Percentiles rank a stretch among this genome's conserved stretches.
phyloP scores from a whole-genome alignment of 2,113 vertebrate species.

The Piprites chloris region DNA sequence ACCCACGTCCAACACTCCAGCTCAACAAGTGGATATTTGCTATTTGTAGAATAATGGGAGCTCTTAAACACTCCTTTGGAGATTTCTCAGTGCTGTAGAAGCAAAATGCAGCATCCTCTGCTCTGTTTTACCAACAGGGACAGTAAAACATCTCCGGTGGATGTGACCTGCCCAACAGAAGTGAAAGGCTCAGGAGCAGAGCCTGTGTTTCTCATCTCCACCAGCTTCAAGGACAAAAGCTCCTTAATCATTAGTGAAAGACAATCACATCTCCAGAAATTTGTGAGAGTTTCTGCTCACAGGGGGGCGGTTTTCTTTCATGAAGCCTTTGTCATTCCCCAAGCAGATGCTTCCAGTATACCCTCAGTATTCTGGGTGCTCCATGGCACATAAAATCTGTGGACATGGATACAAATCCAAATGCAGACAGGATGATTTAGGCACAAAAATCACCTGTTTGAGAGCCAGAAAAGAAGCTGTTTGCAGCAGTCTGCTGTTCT shows the following conservation, averaged over 20 bases:
- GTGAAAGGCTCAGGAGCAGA: neutral
- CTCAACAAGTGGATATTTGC: neutral
- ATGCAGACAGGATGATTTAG: neutral
- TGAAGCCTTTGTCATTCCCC: neutral
- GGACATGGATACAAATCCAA: neutral
- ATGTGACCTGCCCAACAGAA: neutral
- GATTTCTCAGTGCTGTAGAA: neutral
- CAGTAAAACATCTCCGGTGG: neutral
- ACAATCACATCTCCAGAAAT: neutral
- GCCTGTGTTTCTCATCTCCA: neutral
- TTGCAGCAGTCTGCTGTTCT: neutral
- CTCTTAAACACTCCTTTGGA: neutral
- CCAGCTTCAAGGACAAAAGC: neutral
- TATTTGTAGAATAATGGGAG: neutral
- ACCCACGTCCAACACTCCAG: neutral
- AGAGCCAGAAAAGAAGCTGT: neutral
- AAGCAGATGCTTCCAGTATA: neutral
- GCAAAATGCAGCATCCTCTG: neutral
- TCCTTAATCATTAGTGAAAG: neutral
- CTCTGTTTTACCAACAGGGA: rapidly evolving
- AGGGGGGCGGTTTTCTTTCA: neutral
- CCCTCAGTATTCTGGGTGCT: neutral
- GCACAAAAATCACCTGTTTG: neutral
- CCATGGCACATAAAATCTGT: neutral
- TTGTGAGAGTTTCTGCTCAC: neutral